Evolutionary conservation across 2,888 invertebrate species (phyloP), one percentile per base, ranked within the genome.

Genomic region (Caenorhabditis macrosperma): DNA sequence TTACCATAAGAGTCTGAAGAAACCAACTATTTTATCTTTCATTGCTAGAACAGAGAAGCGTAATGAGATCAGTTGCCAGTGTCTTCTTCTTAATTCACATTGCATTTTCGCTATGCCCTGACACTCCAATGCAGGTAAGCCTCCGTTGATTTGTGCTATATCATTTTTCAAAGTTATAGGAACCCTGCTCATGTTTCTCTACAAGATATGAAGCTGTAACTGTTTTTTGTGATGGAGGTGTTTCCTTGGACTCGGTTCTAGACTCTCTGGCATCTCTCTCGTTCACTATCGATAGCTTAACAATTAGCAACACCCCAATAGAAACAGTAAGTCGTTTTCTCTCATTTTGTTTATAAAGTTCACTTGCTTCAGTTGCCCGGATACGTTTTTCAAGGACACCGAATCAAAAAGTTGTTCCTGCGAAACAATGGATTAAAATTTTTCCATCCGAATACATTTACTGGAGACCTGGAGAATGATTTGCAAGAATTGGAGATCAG

Each of bases 221-320:
- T 22, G 86, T 89, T 7, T 82, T 85, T 17, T 89, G 89, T 72
- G 88, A 89, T 67, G 75, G 81, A 44, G 88, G 85, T 6, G 79
- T 71, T 7, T 88, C 88, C 0, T 74, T 89, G 7, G 52, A 72
- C n/a, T 72, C 76, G 17, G 85, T 86, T 0, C 61, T 88, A 2
- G 78, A 82, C 67, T 82, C 87, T 10, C 75, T 88, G 6, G 72
- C 83, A 24, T 61, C 75, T 44, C 81, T 86, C 2, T 81, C 82
- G 20, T 50, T 76, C 9, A 61, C 55, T 26, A 86, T 89, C 50
- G 88, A 89, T 75, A 86, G 87, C 46, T 74, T 89, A 38, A 82
- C 82, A 17, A 88, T 89, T 28, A 84, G 84, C 52, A 87, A 88
- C 68, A 89, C 89, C 2, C 87, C 87, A 4, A 87, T 89, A 35